Evolutionary conservation across 2,888 invertebrate genomes (phyloP), one percentile per base, ranked within the genome.

Genomic region (Tanytarsus gracilentus): DNA sequence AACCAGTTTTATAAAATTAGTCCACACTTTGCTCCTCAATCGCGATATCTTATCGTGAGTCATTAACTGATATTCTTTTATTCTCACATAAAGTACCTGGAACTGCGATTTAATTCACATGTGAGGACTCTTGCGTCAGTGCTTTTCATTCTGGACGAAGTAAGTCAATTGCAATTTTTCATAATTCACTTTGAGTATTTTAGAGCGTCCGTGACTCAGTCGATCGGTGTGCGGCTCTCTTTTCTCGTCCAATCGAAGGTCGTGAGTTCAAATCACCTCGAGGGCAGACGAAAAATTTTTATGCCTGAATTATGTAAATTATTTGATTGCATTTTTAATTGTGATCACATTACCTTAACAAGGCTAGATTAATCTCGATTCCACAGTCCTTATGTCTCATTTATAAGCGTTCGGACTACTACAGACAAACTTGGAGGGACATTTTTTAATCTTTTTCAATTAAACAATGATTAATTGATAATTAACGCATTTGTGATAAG

Each of bases 81-180:
- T 70, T 79, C 76, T 63, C 9, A 18, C 23, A 23, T 18, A 18
- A 76, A 88, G 88, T 89, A 89, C 69, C 77, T 89, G 67, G 88
- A 88, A 69, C 71, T 86, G 66, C 77, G 88, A 64, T 89, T 88
- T 72, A 84, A 81, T 69, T 79, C 82, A 16, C 76, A 79, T 62
- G 84, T 88, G 29, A 78, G 89, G 23, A 83, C 84, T 5, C 77
- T 87, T 59, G 86, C 86, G 49, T 88, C 88, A 1, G 72, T 86
- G 53, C 79, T 89, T 69, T 89, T 89, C 70, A 77, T 88, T 55
- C 71, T 89, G 64, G 88, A 88, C 69, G 86, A 88, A 80, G 88
- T 88, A 75, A 79, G 78, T 33, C 48, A 33, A 33, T 11, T 44
- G 44, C 23, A 50, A 50, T 9, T 3, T 50, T 27, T 5, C 16